Base-by-base conservation (phyloP, 2,113 vertebrate species). In the Onychostoma macrolepis region DNA sequence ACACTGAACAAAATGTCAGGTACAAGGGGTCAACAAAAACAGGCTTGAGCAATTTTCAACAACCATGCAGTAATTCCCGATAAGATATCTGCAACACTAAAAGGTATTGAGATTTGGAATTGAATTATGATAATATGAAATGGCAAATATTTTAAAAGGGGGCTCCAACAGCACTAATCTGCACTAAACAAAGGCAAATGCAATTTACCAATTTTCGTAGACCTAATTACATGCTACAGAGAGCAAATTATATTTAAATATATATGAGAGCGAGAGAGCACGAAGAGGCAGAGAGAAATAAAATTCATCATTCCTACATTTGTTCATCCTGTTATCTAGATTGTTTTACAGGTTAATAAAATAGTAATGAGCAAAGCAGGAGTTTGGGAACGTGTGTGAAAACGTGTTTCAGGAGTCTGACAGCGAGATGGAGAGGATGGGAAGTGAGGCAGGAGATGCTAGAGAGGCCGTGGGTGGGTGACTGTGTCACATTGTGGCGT, bases 401-500 rank as follows among this genome's bases (percentile, higher is more conserved):
- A 82, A 67, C n/a, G 61, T 82, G 61, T 71, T 48, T 50, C 63
- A 72, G 69, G 69, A 74, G 69, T 74, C 21, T 74, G 67, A 84
- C 69, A 83, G 45, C 28, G 12, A 61, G 78, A 81, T 72, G 63
- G 33, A 76, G 33, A 77, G 58, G 69, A 41, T 50, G 17, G 67
- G 28, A 41, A 36, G 45, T 41, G 58, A 76, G 43, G 53, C 82
- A 76, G 69, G 83, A 82, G 79, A 85, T 80, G 74, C 78, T 77
- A 61, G 67, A 72, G 56, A 78, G 63, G 48, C 53, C 45, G 83
- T 83, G 69, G 83, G 88, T 86, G 86, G 77, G 65, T 65, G 79
- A 83, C 72, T 85, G 48, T 75, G 65, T 89, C 83, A 85, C 38
- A 38, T 21, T 74, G 88, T 76, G 87, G 72, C 7, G 48, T 78